phyloP scores from a whole-genome alignment of 2,113 vertebrate genomes.

The Tinamus guttatus region DNA sequence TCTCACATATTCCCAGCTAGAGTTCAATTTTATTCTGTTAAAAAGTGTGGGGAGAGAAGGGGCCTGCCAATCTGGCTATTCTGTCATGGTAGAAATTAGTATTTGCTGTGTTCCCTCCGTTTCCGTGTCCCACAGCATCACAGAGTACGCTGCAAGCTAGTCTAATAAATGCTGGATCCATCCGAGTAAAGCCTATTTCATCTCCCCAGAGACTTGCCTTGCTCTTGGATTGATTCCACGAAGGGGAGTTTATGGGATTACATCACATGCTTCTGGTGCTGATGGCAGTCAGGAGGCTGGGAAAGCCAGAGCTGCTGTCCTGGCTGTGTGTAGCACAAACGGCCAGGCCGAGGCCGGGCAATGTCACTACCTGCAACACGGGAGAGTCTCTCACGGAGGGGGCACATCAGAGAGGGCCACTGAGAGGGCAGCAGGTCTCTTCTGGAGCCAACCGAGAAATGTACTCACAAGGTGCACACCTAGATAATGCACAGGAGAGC shows the following conservation, averaged over 20 bases:
- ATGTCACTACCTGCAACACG: not conserved
- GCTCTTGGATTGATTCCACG: not conserved
- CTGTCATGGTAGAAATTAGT: not conserved
- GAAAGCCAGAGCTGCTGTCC: not conserved
- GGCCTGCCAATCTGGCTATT: fast-evolving
- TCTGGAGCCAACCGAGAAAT: not conserved
- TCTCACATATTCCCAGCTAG: not conserved
- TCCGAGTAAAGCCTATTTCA: not conserved
- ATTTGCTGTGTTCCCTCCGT: not conserved
- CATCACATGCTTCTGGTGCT: fast-evolving
- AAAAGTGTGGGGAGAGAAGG: not conserved
- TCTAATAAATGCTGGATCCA: not conserved
- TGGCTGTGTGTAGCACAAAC: not conserved
- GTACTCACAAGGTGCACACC: fast-evolving
- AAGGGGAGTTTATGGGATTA: not conserved
- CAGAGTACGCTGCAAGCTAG: not conserved
- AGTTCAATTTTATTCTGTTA: not conserved
- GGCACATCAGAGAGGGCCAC: not conserved
- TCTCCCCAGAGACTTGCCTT: fast-evolving
- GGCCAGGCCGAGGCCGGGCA: not conserved
- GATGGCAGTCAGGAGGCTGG: fast-evolving
- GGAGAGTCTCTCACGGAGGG: not conserved
- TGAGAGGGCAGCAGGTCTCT: not conserved
- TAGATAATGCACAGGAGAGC: not conserved
- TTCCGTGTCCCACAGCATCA: not conserved